A percentile compares a stretch with the other conserved stretches of the same genome.
These are phyloP conservation scores for Myopa tessellatipennis DNA, from an alignment of 2,888 invertebrate genomes.

Conservation along the genomic window DNA sequence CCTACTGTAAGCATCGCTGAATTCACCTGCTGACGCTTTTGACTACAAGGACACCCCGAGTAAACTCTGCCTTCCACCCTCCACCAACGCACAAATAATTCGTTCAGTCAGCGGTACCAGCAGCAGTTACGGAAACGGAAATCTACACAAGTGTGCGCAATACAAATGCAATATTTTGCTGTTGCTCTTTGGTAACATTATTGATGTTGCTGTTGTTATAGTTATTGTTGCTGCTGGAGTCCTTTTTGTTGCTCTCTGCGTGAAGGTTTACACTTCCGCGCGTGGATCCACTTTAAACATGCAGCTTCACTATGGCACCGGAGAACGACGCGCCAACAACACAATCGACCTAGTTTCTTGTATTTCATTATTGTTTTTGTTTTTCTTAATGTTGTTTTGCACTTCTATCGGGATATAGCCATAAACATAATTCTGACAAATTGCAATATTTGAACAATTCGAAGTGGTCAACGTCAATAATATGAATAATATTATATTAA, in stretches of 20 bases:
- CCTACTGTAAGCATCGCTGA: too few relatives aligned
- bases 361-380: not conserved
- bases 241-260: not conserved
- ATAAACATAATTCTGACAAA: conserved; percentile 38
- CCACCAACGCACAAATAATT: conserved; percentile 8
- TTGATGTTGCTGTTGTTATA: conserved; percentile 32
- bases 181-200: conserved; percentile 26
- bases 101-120: not conserved
- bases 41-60: too few relatives aligned
- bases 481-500: conserved; percentile 16
- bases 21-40: too few relatives aligned
- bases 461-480: conserved; percentile 32
- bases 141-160: conserved; percentile 19
- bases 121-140: conserved; percentile 13
- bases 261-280: conserved; percentile 24
- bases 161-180: conserved; percentile 41
- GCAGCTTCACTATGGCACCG: conserved; percentile 20
- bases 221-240: not conserved
- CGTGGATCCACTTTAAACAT: conserved; percentile 23
- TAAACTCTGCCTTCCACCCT: too few relatives aligned
- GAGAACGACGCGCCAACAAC: not conserved
- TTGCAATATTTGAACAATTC: conserved; percentile 38
- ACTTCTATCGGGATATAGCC: too few relatives aligned
- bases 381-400: not conserved
- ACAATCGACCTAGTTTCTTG: not conserved